Base-by-base conservation (phyloP, 2,113 vertebrate species). In the Planiliza haematocheilus region DNA sequence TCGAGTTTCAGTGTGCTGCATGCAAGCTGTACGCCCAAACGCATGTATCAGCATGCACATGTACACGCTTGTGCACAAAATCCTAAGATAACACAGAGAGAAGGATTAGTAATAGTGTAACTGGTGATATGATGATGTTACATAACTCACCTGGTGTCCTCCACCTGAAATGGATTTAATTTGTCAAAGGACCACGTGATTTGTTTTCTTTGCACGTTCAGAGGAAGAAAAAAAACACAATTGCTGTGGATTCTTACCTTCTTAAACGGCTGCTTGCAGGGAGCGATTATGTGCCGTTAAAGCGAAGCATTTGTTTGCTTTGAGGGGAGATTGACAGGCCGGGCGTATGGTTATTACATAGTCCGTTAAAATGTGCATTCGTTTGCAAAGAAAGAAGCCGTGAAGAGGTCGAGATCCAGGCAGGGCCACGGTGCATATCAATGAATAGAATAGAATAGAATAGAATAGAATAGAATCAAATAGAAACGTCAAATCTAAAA, bases 201-300 rank as follows among this genome's bases (percentile, higher is more conserved):
- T 71, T 64, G 70, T 84, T 85, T 61, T 76, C 52, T 78, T 76
- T 66, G 50, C 21, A 21, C 38, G 56, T 56, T 68, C 30, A 66
- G 10, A 56, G 34, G 38, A 51, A n/a, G n/a, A 53, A 61, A 53
- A 58, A n/a, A 37, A 63, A 21, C 11, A 48, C 12, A 7, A 13
- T 8, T 34, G 38, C 2, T 58, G 5, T 60, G 8, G 10, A 45
- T 36, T 2, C 56, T 24, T 42, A 36, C 43, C 21, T 48, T 7
- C 20, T n/a, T 37, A 9, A 13, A 24, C 34, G 66, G 62, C 56
- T 34, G 42, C 24, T 66, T 70, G 6, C 43, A 30, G 18, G 4
- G 3, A 1, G 52, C 42, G 60, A 70, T 77, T 79, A 61, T 18
- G 52, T 59, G 7, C 1, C 24, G 39, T 79, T 9, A 41, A 49